A percentile compares a stretch with the other conserved stretches of the same genome.
Evolutionary conservation across 2,113 vertebrate species (phyloP).

Genomic region (Columbina picui): DNA sequence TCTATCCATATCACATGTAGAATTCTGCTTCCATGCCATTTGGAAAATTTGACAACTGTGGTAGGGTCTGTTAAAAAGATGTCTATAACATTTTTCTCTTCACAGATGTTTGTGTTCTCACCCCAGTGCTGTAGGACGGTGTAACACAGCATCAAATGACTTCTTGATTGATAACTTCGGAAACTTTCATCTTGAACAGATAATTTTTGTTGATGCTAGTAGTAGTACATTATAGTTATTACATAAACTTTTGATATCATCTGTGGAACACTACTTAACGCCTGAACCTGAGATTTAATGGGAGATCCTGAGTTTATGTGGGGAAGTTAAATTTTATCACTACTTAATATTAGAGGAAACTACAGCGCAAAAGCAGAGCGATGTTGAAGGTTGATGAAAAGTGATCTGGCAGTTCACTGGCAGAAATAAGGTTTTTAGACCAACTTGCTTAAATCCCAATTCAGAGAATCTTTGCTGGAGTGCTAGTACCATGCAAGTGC

Average conservation of each 20-base stretch:
- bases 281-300: background rate
- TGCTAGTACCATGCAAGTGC: background rate
- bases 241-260: accelerated
- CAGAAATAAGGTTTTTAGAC: background rate
- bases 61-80: background rate
- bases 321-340: background rate
- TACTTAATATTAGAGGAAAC: background rate
- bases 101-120: background rate
- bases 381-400: background rate
- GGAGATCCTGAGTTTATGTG: background rate
- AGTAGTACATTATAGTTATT: background rate
- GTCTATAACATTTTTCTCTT: background rate
- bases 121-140: background rate
- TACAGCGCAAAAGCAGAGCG: accelerated
- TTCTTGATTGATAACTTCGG: background rate
- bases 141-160: background rate
- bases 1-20: background rate
- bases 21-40: background rate
- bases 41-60: background rate
- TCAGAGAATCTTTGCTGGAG: background rate
- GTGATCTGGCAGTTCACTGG: background rate
- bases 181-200: background rate
- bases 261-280: background rate
- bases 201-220: background rate
- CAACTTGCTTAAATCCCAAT: background rate